phyloP scores from a whole-genome alignment of 2,888 invertebrate genomes.

The Drymonia ruficornis region DNA sequence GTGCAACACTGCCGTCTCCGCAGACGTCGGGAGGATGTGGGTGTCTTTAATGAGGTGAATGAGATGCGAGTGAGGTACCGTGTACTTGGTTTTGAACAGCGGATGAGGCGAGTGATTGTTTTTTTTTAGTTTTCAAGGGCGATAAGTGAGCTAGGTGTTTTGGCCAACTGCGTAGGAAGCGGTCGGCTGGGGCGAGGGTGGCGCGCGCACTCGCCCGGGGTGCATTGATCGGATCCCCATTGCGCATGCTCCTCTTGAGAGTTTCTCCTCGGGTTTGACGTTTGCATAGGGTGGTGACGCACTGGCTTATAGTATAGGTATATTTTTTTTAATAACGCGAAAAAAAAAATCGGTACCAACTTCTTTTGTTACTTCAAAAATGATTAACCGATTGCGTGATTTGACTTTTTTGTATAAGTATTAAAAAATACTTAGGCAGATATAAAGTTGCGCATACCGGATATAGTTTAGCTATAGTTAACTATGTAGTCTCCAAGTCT shows the following conservation, averaged over 20 bases:
- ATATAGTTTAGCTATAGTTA: too few species aligned
- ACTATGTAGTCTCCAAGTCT: too few species aligned
- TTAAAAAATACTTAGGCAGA: too few species aligned
- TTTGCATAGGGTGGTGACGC: constrained; percentile 42
- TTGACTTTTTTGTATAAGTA: neutral
- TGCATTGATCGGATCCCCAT: constrained; percentile 77
- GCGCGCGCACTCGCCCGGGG: constrained; percentile 75
- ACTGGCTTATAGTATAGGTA: neutral
- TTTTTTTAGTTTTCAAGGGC: constrained; percentile 65
- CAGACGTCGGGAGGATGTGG: constrained; percentile 61
- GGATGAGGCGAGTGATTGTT: constrained; percentile 46
- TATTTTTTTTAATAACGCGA: neutral
- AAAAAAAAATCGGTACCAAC: neutral
- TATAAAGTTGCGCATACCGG: too few species aligned
- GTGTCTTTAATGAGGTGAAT: constrained; percentile 79
- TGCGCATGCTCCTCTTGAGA: constrained; percentile 72
- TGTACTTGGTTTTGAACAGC: constrained; percentile 38
- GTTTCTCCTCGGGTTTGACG: constrained; percentile 70
- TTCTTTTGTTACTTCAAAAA: neutral
- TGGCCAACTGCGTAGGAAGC: constrained; percentile 78
- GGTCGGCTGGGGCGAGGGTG: constrained; percentile 59
- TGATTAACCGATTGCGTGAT: neutral
- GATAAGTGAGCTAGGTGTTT: constrained; percentile 64
- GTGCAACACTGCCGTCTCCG: constrained; percentile 53
- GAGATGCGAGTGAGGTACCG: constrained; percentile 35